These are phyloP conservation scores for Nothocercus julius DNA, from an alignment of 2,113 vertebrate genomes.

Conservation along the genomic window DNA sequence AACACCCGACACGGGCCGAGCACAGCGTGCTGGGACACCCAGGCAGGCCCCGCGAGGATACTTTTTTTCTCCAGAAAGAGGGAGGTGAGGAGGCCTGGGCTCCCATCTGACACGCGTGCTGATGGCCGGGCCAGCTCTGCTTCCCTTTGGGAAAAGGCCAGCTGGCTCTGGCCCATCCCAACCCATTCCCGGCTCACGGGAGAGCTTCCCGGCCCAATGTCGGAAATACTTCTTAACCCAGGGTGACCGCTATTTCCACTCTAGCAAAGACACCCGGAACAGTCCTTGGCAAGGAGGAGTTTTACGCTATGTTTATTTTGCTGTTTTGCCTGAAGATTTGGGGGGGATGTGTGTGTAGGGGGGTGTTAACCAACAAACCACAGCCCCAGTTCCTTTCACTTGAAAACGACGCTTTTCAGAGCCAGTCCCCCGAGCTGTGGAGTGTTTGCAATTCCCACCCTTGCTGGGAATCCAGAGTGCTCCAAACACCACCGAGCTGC, in stretches of 20 bases:
- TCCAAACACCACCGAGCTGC: not conserved
- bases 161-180: not conserved
- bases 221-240: not conserved
- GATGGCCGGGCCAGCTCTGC: not conserved
- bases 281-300: not conserved
- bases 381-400: not conserved
- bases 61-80: not conserved
- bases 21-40: fast-evolving
- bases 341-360: not conserved
- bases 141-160: not conserved
- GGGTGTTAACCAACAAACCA: constrained; percentile 31
- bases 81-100: not conserved
- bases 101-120: not conserved
- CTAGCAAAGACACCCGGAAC: fast-evolving
- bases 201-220: constrained; percentile 27
- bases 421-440: not conserved
- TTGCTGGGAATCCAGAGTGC: not conserved
- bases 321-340: not conserved
- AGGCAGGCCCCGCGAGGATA: not conserved
- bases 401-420: constrained; percentile 17
- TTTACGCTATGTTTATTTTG: not conserved
- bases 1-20: not conserved
- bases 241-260: not conserved
- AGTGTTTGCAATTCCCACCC: constrained; percentile 32
- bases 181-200: not conserved